Evolutionary conservation across 1,140 invertebrate genomes (phyloP).

Genomic region (Tetragonula clypearis): DNA sequence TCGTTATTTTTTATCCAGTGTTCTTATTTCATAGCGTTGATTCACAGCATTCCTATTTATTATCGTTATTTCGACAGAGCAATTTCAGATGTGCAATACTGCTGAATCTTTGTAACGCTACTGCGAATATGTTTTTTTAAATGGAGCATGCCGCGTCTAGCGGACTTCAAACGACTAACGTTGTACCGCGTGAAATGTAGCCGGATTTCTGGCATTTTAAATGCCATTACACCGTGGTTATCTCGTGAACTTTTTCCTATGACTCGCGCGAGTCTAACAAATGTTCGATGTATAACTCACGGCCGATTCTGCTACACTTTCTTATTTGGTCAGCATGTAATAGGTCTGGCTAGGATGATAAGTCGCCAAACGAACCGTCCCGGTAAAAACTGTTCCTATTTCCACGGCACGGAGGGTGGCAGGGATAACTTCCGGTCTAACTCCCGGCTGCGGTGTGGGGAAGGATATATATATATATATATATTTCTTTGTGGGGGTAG

Average conservation of each 20-base stretch:
- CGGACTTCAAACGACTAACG: neutral
- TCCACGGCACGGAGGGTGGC: conserved; percentile 38
- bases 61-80: too few relatives aligned
- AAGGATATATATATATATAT: conserved; percentile 32
- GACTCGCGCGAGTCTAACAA: neutral
- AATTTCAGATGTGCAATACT: too few relatives aligned
- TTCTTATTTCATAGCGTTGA: too few relatives aligned
- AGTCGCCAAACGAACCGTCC: conserved; percentile 51
- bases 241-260: neutral
- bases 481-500: conserved; percentile 52
- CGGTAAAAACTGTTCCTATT: conserved; percentile 61
- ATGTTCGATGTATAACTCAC: conserved; percentile 48
- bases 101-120: neutral
- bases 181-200: neutral
- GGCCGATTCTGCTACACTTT: conserved; percentile 26
- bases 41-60: too few relatives aligned
- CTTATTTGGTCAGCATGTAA: conserved; percentile 50
- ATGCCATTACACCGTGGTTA: neutral
- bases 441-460: conserved; percentile 29
- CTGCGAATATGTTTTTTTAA: neutral
- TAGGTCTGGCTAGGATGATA: conserved; percentile 49
- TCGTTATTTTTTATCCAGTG: too few relatives aligned
- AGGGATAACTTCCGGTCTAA: conserved; percentile 59
- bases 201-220: neutral
- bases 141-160: neutral